These are phyloP conservation scores for Hylaeus volcanicus DNA, from an alignment of 1,140 invertebrate genomes.

Conservation along the genomic window DNA sequence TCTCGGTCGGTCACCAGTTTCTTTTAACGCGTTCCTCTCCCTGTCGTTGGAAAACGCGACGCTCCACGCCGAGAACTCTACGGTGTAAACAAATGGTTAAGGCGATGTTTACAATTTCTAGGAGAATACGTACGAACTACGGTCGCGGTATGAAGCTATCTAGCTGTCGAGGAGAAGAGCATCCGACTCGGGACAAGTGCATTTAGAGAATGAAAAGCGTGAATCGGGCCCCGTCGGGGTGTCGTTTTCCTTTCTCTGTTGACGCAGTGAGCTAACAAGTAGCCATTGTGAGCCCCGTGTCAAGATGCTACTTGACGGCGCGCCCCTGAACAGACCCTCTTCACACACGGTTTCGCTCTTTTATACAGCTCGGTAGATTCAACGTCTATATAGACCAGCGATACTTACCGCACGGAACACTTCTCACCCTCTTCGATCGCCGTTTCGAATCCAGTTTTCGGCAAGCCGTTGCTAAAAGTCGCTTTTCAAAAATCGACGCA, in stretches of 20 bases:
- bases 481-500: no score
- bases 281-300: conserved; percentile 73
- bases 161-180: not conserved
- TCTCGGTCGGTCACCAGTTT: no score
- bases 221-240: conserved; percentile 9
- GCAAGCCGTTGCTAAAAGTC: no score
- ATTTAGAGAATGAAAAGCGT: conserved; percentile 11
- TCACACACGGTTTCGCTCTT: conserved; percentile 59
- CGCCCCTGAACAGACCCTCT: conserved; percentile 66
- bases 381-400: conserved; percentile 1
- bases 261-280: conserved; percentile 68
- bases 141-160: no score
- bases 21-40: no score
- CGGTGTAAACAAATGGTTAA: no score
- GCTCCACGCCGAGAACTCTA: no score
- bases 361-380: conserved; percentile 3
- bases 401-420: not conserved
- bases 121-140: no score
- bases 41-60: no score
- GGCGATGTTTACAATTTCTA: no score
- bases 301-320: conserved; percentile 76
- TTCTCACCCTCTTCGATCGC: no score
- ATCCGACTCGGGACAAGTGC: conserved; percentile 11
- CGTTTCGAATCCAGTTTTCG: no score
- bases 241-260: conserved; percentile 60